Evolutionary conservation across 2,797 vertebrate genomes (phyloP).

Genomic region (Ciconia nigra): DNA sequence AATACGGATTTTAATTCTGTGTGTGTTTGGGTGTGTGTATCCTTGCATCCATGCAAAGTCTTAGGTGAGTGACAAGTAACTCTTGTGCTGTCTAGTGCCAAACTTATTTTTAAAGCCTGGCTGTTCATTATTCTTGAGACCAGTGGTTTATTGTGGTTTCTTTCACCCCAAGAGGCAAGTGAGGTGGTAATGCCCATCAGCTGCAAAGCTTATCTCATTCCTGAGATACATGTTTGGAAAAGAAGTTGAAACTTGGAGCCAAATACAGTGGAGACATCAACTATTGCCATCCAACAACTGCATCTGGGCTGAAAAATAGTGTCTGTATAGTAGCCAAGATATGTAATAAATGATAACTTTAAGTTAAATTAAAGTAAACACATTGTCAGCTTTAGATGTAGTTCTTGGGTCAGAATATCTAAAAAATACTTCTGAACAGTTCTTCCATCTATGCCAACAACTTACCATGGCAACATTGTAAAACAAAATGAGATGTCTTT

Average conservation of each 20-base stretch:
- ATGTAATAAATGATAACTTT: not conserved
- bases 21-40: not conserved
- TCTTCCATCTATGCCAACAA: not conserved
- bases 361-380: not conserved
- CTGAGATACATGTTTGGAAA: not conserved
- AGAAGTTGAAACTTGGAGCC: not conserved
- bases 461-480: not conserved
- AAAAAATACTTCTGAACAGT: not conserved
- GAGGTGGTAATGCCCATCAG: not conserved
- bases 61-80: not conserved
- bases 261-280: not conserved
- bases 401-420: not conserved
- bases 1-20: not conserved
- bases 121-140: not conserved
- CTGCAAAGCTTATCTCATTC: not conserved
- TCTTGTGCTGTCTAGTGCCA: not conserved
- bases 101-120: not conserved
- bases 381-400: not conserved
- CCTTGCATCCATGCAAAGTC: not conserved
- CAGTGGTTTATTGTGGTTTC: not conserved
- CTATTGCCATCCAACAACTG: not conserved
- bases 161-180: not conserved
- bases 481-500: not conserved
- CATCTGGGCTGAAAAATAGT: not conserved
- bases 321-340: not conserved